Evolutionary conservation across 2,113 vertebrate genomes (phyloP).

Genomic region (Cebidichthys violaceus): DNA sequence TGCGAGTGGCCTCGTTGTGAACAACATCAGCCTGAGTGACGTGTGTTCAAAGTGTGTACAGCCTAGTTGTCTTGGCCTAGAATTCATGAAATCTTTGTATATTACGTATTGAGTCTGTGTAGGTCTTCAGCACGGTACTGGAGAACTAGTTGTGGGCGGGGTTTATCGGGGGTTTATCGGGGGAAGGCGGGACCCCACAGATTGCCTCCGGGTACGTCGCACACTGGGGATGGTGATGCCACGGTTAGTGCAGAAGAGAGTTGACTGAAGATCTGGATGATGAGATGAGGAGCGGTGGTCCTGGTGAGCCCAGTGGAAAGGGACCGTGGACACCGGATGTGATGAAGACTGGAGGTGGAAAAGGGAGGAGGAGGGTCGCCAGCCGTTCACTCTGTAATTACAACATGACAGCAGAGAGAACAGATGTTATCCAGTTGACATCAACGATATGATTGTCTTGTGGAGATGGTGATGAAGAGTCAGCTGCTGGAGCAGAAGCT

Average conservation of each 20-base stretch:
- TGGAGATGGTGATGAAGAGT: not conserved
- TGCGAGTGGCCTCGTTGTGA: not conserved
- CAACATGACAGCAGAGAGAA: slow-evolving; percentile 1
- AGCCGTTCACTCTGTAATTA: not conserved
- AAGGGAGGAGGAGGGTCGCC: not conserved
- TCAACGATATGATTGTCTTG: not conserved
- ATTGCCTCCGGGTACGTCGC: not conserved
- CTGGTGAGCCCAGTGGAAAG: not conserved
- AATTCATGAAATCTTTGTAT: not conserved
- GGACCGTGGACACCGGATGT: not conserved
- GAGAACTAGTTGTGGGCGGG: too few relatives aligned
- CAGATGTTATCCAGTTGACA: not conserved
- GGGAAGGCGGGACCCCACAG: not conserved
- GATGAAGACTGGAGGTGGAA: not conserved
- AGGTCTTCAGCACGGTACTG: not conserved
- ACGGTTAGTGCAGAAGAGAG: not conserved
- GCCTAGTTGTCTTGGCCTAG: not conserved
- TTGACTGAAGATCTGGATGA: not conserved
- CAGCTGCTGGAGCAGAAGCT: not conserved
- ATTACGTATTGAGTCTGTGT: not conserved
- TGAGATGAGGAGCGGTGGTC: not conserved
- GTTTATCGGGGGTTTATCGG: too few relatives aligned
- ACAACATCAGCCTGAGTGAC: not conserved
- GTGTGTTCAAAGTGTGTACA: not conserved
- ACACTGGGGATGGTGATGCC: not conserved